These are phyloP conservation scores for Empidonax traillii DNA, from an alignment of 2,113 vertebrate genomes.

Conservation along the genomic window DNA sequence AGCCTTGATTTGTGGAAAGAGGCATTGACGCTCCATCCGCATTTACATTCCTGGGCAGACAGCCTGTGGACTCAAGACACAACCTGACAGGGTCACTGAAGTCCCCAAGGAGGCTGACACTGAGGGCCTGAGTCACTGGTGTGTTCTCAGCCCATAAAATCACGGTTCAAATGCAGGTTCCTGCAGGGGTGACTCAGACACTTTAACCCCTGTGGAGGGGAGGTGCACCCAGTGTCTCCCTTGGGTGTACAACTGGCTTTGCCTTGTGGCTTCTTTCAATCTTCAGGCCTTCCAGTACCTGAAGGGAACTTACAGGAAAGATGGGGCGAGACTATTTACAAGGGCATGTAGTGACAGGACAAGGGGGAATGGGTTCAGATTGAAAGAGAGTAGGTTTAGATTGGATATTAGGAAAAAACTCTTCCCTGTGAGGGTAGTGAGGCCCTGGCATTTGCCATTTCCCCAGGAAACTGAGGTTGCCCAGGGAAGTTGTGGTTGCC, in stretches of 20 bases:
- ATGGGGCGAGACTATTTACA: not conserved
- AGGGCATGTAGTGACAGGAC: not conserved
- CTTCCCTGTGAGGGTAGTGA: not conserved
- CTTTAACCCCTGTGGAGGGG: not conserved
- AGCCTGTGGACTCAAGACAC: not conserved
- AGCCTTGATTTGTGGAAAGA: slow-evolving; percentile 27
- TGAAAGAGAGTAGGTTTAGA: not conserved
- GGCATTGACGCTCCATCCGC: not conserved
- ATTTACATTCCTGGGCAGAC: slow-evolving; percentile 4
- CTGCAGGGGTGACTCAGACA: not conserved
- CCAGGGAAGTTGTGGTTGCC: not conserved
- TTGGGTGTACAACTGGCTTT: not conserved
- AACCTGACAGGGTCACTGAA: not conserved
- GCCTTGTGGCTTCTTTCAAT: not conserved
- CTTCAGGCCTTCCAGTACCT: not conserved
- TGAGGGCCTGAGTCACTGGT: not conserved
- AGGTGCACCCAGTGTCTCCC: not conserved
- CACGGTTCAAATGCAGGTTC: not conserved
- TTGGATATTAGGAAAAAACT: not conserved
- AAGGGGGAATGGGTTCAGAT: not conserved
- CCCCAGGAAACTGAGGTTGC: not conserved
- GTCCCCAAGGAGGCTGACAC: not conserved
- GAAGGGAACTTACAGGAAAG: not conserved
- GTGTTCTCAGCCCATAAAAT: not conserved
- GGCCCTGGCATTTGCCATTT: not conserved